Conservation (phyloP, 2,797 vertebrate genomes). For the Sebastolobus alascanus region DNA sequence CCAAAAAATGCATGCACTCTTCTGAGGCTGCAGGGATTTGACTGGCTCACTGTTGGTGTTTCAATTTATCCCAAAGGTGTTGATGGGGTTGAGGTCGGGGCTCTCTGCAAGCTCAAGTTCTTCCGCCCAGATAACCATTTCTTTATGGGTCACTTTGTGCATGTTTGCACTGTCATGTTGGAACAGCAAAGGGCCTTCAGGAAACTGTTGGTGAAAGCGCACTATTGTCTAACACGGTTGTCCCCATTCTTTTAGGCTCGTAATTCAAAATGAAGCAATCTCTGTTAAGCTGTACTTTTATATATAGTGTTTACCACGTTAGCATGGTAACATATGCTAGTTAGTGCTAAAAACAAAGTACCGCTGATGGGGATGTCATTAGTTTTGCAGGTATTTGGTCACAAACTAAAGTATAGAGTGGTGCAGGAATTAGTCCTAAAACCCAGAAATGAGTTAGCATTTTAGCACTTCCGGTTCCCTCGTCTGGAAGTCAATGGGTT, state of each 20-base stretch:
- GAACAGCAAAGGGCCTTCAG: background rate
- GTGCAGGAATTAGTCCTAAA: no score
- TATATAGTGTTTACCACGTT: background rate
- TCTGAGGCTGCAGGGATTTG: conserved; percentile 2
- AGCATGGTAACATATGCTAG: background rate
- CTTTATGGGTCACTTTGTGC: background rate
- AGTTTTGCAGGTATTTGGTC: background rate
- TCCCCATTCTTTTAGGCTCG: background rate
- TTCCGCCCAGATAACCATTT: background rate
- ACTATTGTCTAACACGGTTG: background rate
- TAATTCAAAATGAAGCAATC: background rate
- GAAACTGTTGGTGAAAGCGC: background rate
- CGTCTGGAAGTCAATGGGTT: no score
- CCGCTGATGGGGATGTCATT: background rate
- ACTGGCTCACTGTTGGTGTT: background rate
- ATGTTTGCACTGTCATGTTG: background rate
- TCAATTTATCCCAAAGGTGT: conserved; percentile 11
- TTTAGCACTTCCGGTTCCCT: no score
- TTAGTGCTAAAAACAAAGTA: background rate
- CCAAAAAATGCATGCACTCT: background rate
- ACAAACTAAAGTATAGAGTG: background rate
- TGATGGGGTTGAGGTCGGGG: background rate
- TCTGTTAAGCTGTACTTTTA: background rate
- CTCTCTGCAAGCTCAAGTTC: background rate
- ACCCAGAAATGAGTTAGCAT: no score